Conservation (phyloP, 2,888 invertebrate species). For the Pseudolycoriella hygida region DNA sequence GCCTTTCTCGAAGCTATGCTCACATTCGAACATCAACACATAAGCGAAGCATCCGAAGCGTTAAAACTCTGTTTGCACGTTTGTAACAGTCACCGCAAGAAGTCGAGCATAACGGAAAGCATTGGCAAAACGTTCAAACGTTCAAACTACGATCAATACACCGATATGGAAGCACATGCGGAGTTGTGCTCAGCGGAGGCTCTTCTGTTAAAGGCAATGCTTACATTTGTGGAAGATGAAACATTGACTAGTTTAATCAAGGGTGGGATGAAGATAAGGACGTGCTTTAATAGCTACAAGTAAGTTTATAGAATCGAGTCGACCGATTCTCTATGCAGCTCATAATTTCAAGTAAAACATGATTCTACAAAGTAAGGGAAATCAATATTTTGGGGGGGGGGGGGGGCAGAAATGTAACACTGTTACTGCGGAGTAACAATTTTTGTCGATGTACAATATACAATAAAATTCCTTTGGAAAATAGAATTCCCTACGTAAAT, state of each 20-base stretch:
- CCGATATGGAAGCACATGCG: slow-evolving; percentile 78
- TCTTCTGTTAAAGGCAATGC: slow-evolving; percentile 67
- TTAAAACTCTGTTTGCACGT: slow-evolving; percentile 63
- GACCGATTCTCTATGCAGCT: no score
- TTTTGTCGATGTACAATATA: no score
- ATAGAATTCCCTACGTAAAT: no score
- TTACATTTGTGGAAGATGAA: slow-evolving; percentile 90
- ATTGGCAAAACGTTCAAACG: slow-evolving; percentile 63
- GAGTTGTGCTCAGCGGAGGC: slow-evolving; percentile 91
- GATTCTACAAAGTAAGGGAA: background rate
- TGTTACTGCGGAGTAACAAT: no score
- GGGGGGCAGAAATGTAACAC: background rate
- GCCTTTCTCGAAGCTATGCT: slow-evolving; percentile 82
- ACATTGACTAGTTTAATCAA: slow-evolving; percentile 81
- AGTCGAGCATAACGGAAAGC: slow-evolving; percentile 52
- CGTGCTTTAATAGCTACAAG: slow-evolving; percentile 85
- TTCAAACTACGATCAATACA: slow-evolving; percentile 56
- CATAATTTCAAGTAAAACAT: no score
- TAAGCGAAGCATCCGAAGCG: slow-evolving; percentile 52
- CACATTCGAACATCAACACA: slow-evolving; percentile 72
- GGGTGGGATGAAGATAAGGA: slow-evolving; percentile 81
- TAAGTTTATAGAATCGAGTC: slow-evolving; percentile 30
- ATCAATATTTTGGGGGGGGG: background rate
- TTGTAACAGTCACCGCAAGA: slow-evolving; percentile 39
- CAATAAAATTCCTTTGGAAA: no score